A percentile compares a stretch with the other conserved stretches of the same genome.
Evolutionary conservation across 92 coral and sea anemone species (phyloP).

Genomic region (Pocillopora grandis): DNA sequence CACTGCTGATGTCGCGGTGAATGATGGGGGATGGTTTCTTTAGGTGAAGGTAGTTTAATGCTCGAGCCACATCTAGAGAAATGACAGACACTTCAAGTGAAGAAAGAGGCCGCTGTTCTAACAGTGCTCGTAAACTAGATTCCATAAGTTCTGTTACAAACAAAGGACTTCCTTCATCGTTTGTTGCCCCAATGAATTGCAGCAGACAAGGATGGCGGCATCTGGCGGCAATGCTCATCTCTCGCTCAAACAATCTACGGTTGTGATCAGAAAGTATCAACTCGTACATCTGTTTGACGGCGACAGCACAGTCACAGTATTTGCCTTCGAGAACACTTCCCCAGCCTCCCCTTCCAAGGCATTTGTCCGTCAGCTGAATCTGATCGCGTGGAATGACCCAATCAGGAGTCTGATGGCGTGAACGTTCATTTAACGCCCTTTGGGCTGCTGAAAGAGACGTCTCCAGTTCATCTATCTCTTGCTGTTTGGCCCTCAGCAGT

Average conservation of each 20-base stretch:
- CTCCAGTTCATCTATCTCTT: conserved; percentile 19
- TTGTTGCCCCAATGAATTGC: background rate
- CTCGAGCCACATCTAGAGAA: no score
- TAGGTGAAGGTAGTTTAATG: no score
- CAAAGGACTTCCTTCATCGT: conserved; percentile 40
- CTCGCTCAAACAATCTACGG: conserved; percentile 51
- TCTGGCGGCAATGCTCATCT: no score
- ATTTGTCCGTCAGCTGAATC: background rate
- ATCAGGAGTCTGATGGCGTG: conserved; percentile 7
- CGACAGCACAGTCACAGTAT: conserved; percentile 25
- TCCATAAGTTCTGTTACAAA: conserved; percentile 55
- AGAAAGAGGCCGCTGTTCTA: conserved; percentile 32
- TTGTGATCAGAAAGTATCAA: conserved; percentile 51
- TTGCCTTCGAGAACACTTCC: conserved; percentile 20
- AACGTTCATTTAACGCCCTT: conserved; percentile 23
- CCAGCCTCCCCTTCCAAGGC: conserved; percentile 24
- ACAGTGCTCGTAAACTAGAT: conserved; percentile 44
- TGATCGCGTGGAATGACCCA: conserved; percentile 23
- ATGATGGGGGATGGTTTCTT: no score
- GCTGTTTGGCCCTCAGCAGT: conserved; percentile 4
- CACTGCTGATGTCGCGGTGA: no score
- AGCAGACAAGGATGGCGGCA: no score
- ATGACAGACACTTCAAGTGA: conserved; percentile 25
- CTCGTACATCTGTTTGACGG: conserved; percentile 66
- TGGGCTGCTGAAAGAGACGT: conserved; percentile 32